phyloP scores from a whole-genome alignment of 2,888 invertebrate genomes.

The Psylliodes chrysocephalus region DNA sequence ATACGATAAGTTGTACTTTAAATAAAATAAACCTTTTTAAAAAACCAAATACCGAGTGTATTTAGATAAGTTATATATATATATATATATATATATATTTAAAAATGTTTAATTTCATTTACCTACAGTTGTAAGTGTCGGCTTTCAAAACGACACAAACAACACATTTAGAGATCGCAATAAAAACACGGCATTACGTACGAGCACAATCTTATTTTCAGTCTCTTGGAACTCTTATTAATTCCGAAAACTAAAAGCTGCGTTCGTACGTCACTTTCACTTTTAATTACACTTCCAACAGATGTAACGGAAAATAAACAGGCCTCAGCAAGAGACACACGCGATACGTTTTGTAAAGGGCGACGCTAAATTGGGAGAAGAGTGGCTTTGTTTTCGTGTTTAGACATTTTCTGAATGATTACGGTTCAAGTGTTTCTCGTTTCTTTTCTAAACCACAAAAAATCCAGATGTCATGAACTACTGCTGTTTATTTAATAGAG shows the following conservation, averaged over 20 bases:
- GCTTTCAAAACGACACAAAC: not conserved
- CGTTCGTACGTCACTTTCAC: constrained; percentile 4
- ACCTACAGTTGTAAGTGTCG: constrained; percentile 8
- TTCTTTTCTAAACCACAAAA: no score
- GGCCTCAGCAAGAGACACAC: not conserved
- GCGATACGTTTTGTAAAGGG: constrained; percentile 1
- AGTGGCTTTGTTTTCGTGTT: not conserved
- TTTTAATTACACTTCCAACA: constrained; percentile 11
- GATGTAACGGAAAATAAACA: constrained; percentile 4
- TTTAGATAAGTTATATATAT: no score
- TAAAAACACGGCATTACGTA: not conserved
- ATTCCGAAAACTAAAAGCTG: constrained; percentile 12
- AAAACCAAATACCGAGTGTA: no score
- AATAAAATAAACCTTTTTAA: no score
- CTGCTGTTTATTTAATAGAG: no score
- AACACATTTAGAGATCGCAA: not conserved
- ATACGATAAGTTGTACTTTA: no score
- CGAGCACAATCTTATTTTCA: not conserved
- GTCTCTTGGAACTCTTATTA: constrained; percentile 5
- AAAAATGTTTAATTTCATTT: no score
- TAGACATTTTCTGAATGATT: not conserved
- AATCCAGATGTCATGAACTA: no score
- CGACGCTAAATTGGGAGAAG: not conserved
- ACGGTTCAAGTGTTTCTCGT: no score
- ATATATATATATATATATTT: no score